These are phyloP conservation scores for Choristoneura fumiferana DNA, from an alignment of 1,140 invertebrate species.

Conservation along the genomic window DNA sequence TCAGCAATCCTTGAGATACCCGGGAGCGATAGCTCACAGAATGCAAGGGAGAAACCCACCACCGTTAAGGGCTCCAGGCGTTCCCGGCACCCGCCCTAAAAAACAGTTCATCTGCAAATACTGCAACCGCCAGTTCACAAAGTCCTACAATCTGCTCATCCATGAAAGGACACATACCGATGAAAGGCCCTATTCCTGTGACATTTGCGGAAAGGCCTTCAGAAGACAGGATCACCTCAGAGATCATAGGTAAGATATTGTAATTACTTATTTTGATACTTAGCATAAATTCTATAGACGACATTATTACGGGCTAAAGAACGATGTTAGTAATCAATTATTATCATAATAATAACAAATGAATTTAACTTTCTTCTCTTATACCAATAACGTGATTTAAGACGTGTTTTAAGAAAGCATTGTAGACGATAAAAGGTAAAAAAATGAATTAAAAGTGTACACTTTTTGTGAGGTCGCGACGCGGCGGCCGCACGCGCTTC, in stretches of 20 bases:
- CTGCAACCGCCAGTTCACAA: slow-evolving; percentile 96
- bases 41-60: slow-evolving; percentile 73
- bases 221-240: slow-evolving; percentile 95
- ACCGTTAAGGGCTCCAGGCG: slow-evolving; percentile 78
- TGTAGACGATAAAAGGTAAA: slow-evolving; percentile 62
- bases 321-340: slow-evolving; percentile 28
- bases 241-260: slow-evolving; percentile 87
- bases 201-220: slow-evolving; percentile 97
- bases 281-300: slow-evolving; percentile 17
- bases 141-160: slow-evolving; percentile 97
- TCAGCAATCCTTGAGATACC: slow-evolving; percentile 77
- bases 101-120: slow-evolving; percentile 98
- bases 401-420: slow-evolving; percentile 53
- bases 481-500: slow-evolving; percentile 67
- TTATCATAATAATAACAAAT: slow-evolving; percentile 32
- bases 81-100: slow-evolving; percentile 85
- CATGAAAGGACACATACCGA: slow-evolving; percentile 97
- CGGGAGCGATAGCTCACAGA: slow-evolving; percentile 67
- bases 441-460: slow-evolving; percentile 68
- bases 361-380: slow-evolving; percentile 55
- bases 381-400: slow-evolving; percentile 64
- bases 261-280: slow-evolving; percentile 22
- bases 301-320: slow-evolving; percentile 34
- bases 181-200: slow-evolving; percentile 96
- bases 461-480: slow-evolving; percentile 76